phyloP scores from a whole-genome alignment of 2,888 invertebrate genomes.

The Drosophila koepferae region DNA sequence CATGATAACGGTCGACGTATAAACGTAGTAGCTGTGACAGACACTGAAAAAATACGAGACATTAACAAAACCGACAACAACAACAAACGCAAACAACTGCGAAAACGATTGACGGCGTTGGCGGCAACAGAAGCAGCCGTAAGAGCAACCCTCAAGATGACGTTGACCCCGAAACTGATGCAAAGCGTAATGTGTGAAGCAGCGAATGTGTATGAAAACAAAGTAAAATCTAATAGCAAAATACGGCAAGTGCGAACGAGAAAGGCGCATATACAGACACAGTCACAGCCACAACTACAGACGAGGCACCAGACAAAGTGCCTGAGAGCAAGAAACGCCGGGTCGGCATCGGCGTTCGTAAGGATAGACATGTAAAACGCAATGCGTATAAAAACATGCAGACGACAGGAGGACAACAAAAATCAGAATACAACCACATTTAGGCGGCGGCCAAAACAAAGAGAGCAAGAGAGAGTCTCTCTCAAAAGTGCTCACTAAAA shows the following conservation, averaged over 20 bases:
- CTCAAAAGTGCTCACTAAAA: constrained; percentile 9
- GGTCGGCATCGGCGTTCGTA: constrained; percentile 60
- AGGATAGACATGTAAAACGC: constrained; percentile 76
- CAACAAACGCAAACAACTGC: constrained; percentile 62
- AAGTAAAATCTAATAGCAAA: constrained; percentile 76
- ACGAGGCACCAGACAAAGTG: constrained; percentile 17
- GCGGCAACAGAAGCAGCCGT: constrained; percentile 32
- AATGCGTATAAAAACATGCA: constrained; percentile 76
- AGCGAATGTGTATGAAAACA: constrained; percentile 77
- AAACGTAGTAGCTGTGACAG: constrained; percentile 39
- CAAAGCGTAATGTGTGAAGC: constrained; percentile 77
- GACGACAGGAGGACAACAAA: constrained; percentile 69
- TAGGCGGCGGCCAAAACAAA: constrained; percentile 53
- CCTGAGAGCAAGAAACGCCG: constrained; percentile 10
- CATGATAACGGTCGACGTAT: constrained; percentile 42
- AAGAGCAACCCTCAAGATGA: constrained; percentile 82
- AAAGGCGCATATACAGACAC: constrained; percentile 8
- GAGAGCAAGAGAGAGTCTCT: constrained; percentile 9
- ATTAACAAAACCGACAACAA: constrained; percentile 46
- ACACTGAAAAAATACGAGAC: constrained; percentile 52
- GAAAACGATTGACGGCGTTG: constrained; percentile 49
- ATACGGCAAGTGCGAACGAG: constrained; percentile 59
- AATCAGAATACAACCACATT: constrained; percentile 42
- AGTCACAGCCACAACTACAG: constrained; percentile 6
- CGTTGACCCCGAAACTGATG: constrained; percentile 83